These are phyloP conservation scores for Sinhomidia bicolor DNA, from an alignment of 2,888 invertebrate species.

Conservation along the genomic window DNA sequence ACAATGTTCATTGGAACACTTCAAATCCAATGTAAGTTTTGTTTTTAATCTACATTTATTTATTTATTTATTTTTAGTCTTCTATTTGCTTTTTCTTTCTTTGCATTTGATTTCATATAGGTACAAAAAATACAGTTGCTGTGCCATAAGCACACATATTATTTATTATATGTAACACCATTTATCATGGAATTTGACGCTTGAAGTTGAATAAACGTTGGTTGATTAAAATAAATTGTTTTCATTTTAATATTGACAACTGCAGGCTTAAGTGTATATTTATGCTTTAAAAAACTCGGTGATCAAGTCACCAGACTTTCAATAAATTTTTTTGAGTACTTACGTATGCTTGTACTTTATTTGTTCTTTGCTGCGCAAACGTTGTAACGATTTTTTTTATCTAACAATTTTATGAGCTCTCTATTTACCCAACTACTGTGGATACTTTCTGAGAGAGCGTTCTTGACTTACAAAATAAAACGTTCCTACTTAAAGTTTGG, in stretches of 20 bases:
- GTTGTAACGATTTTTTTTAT: neutral
- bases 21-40: slow-evolving; percentile 79
- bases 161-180: neutral
- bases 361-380: neutral
- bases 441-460: too few species aligned
- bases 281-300: neutral
- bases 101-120: neutral
- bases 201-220: neutral
- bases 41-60: neutral
- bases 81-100: slow-evolving; percentile 29
- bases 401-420: neutral
- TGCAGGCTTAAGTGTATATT: neutral
- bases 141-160: neutral
- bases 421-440: slow-evolving; percentile 15
- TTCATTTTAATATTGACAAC: neutral
- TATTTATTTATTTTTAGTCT: slow-evolving; percentile 38
- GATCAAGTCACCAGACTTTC: neutral
- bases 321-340: neutral
- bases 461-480: too few species aligned
- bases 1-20: slow-evolving; percentile 80
- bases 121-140: neutral
- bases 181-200: neutral
- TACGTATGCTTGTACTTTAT: neutral
- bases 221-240: neutral
- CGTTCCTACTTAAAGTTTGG: too few species aligned